These are phyloP conservation scores for Chroicocephalus ridibundus DNA, from an alignment of 2,113 vertebrate genomes.

Conservation along the genomic window DNA sequence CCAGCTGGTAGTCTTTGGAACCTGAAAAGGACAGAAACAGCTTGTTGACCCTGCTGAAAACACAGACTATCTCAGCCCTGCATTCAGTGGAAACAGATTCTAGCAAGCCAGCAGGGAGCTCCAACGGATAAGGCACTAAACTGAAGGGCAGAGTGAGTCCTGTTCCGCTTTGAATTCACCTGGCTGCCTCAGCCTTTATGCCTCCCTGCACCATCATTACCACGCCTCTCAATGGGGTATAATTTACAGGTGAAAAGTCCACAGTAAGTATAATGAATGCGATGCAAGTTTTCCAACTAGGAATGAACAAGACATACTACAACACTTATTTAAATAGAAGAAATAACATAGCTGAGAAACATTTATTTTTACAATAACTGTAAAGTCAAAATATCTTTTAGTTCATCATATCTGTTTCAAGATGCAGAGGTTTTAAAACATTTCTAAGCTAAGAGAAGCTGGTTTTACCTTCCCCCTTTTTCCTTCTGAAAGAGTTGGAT, in stretches of 20 bases:
- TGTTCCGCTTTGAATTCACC: not conserved
- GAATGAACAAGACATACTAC: not conserved
- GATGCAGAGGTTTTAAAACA: not conserved
- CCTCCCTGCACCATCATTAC: not conserved
- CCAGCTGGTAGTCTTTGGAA: constrained; percentile 92
- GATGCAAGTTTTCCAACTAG: not conserved
- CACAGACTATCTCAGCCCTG: not conserved
- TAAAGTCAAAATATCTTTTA: not conserved
- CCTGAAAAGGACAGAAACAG: constrained; percentile 72
- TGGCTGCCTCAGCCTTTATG: not conserved
- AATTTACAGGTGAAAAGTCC: not conserved
- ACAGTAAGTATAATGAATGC: not conserved
- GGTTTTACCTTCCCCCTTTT: not conserved
- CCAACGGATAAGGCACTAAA: not conserved
- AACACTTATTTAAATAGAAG: not conserved
- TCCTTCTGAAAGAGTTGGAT: not conserved
- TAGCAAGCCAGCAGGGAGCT: not conserved
- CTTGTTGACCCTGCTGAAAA: not conserved
- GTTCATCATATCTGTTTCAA: not conserved
- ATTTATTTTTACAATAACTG: not conserved
- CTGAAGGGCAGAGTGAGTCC: not conserved
- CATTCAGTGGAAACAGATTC: not conserved
- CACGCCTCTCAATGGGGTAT: not conserved
- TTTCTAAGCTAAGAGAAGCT: not conserved
- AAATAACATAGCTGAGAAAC: not conserved